Percentiles rank a stretch among this genome's conserved stretches.
These are phyloP conservation scores for Gila robusta DNA, from an alignment of 2,797 vertebrate species.

Conservation along the genomic window DNA sequence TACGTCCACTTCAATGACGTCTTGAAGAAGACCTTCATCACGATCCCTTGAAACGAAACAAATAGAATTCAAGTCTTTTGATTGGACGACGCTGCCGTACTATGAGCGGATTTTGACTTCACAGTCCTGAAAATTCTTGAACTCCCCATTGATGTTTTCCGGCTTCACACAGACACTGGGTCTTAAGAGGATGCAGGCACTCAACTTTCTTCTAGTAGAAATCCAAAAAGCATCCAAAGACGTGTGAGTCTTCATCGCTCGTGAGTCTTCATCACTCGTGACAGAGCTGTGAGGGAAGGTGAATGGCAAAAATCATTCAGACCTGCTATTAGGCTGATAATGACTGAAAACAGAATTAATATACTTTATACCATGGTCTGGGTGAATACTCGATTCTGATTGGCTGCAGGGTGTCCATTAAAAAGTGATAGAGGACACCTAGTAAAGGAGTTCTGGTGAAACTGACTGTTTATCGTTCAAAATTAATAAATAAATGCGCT, in stretches of 20 bases:
- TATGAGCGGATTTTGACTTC: constrained; percentile 77
- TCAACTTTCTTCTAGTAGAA: constrained; percentile 68
- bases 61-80: constrained; percentile 87
- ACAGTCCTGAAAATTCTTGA: constrained; percentile 66
- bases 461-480: too few relatives aligned
- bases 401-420: too few relatives aligned
- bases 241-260: constrained; percentile 19
- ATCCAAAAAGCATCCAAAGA: constrained; percentile 47
- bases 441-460: too few relatives aligned
- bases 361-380: too few relatives aligned
- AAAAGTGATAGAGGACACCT: too few relatives aligned
- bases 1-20: constrained; percentile 83
- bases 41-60: constrained; percentile 94
- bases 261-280: constrained; percentile 40
- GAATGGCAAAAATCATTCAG: background rate
- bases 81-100: constrained; percentile 74
- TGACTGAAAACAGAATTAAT: background rate
- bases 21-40: constrained; percentile 96
- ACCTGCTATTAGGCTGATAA: background rate
- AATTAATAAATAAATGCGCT: too few relatives aligned
- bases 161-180: constrained; percentile 76
- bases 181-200: constrained; percentile 77
- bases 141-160: constrained; percentile 70
- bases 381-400: too few relatives aligned
- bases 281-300: constrained; percentile 2